A percentile compares a stretch with the other conserved stretches of the same genome.
Conservation (phyloP, 2,797 vertebrate genomes). For the Toxotes lorentzi region DNA sequence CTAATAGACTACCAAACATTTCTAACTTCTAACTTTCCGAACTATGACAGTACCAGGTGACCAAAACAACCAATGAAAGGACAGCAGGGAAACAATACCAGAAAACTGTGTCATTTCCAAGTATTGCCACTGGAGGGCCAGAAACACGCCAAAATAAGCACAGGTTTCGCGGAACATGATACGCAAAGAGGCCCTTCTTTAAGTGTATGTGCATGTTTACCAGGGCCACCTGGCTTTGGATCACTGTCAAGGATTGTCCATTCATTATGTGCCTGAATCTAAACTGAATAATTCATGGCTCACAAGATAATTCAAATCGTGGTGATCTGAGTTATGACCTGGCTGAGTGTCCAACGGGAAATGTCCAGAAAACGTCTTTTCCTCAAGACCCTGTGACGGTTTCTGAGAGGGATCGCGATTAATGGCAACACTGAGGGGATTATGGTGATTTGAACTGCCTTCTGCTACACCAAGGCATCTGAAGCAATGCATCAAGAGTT, state of each 20-base stretch:
- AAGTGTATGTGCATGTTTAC: conserved; percentile 36
- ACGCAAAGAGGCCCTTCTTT: not conserved
- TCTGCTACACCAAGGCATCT: conserved; percentile 26
- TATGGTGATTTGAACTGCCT: conserved; percentile 31
- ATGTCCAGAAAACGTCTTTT: conserved; percentile 1
- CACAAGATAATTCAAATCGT: conserved; percentile 4
- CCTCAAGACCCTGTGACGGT: not conserved
- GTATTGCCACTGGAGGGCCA: too few species aligned
- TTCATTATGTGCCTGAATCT: conserved; percentile 57
- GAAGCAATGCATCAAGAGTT: conserved; percentile 43
- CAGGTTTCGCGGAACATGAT: too few species aligned
- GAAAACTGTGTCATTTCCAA: too few species aligned
- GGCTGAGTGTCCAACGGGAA: conserved; percentile 16
- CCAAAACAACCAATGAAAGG: too few species aligned
- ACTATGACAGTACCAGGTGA: too few species aligned
- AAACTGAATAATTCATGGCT: conserved; percentile 58
- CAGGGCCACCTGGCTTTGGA: conserved; percentile 29
- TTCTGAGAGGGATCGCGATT: conserved; percentile 15
- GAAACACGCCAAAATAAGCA: too few species aligned
- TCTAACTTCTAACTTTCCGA: too few species aligned
- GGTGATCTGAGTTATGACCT: conserved; percentile 1
- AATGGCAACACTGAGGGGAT: conserved; percentile 25
- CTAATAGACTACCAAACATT: too few species aligned
- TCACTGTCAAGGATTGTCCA: conserved; percentile 39
- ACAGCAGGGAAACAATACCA: too few species aligned